Evolutionary conservation across 2,797 vertebrate genomes (phyloP), one percentile per base, ranked within the genome.

Genomic region (Manis javanica): DNA sequence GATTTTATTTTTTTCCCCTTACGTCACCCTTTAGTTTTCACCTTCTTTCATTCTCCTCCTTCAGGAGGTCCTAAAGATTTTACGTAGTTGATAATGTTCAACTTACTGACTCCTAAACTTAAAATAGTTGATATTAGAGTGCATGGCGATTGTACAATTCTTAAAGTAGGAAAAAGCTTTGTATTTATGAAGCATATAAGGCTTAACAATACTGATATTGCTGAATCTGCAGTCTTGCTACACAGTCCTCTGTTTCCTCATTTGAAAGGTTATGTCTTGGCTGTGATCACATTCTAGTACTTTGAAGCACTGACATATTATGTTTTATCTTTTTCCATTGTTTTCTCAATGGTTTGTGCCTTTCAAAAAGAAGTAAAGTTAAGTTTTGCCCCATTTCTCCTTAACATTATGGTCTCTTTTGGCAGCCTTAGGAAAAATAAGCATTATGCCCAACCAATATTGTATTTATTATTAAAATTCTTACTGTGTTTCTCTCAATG

Each of bases 401-500:
- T 55, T 81, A 63, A 18, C 61, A 23, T 34, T 29, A 18, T 68
- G 14, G 71, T 14, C 13, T 87, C 77, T 85, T 7, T 77, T 87
- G 82, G 46, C 31, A 84, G 24, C 42, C 74, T 83, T 92, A 69
- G 39, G 31, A 94, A 81, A 82, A 94, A 69, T 81, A 91, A 74
- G 14, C 7, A 24, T 66, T 92, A 51, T 21, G 16, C 23, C 23
- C 46, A 82, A 16, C 26, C 46, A 82, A 0, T 82, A 13, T 46
- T 88, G 49, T 61, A 4, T 93, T 78, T 96, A 61, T 85, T 78
- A 34, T 75, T 94, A 74, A 92, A 84, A 39, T 90, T 77, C 39
- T 95, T 63, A 42, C n/a, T 90, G 29, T 84, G 46, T 97, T 74
- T 91, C 79, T 97, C 84, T 95, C 49, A 2, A 95, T 98, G 72